These are phyloP conservation scores for Piaya cayana DNA, from an alignment of 2,113 vertebrate species.

Conservation along the genomic window DNA sequence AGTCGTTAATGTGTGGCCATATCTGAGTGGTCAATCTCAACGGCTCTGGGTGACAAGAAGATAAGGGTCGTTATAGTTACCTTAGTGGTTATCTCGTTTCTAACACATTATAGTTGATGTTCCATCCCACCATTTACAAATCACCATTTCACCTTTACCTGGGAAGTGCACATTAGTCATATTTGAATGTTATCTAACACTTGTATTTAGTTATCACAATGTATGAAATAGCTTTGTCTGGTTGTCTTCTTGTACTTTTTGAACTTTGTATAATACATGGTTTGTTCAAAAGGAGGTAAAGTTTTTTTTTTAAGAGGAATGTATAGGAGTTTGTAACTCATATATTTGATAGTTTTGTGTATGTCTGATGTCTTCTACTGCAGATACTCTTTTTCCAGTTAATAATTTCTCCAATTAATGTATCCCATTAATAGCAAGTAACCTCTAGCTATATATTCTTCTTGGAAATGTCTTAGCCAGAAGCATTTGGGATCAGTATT, in stretches of 20 bases:
- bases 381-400: neutral
- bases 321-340: neutral
- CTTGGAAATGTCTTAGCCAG: neutral
- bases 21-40: no score
- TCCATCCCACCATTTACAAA: no score
- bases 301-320: neutral
- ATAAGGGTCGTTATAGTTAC: no score
- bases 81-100: no score
- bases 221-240: neutral
- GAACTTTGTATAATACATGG: neutral
- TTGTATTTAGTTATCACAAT: slow-evolving; percentile 25
- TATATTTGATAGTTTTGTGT: neutral
- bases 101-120: no score
- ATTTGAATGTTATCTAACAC: neutral
- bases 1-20: no score
- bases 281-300: neutral
- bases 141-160: no score
- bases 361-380: neutral
- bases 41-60: no score
- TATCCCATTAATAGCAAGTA: neutral
- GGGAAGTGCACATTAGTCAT: neutral
- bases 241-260: neutral
- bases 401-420: neutral
- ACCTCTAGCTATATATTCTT: neutral
- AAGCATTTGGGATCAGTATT: neutral